Conservation (phyloP, 2,888 invertebrate species). For the Drosophila formosana region DNA sequence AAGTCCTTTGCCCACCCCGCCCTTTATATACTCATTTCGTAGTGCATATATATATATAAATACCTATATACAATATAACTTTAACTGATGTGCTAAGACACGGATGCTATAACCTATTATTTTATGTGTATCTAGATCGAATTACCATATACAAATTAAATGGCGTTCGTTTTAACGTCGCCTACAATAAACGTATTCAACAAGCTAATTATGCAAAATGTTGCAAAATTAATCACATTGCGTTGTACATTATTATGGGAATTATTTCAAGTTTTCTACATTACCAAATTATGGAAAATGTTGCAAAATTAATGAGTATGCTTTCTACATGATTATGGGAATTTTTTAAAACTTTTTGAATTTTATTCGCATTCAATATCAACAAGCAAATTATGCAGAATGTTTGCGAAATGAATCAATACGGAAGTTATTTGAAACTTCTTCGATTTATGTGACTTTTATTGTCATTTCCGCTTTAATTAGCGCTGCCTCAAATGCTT, state of each 20-base stretch:
- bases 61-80: slow-evolving; percentile 4
- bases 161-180: slow-evolving; percentile 8
- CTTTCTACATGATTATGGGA: too few species aligned
- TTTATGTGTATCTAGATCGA: slow-evolving; percentile 3
- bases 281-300: too few species aligned
- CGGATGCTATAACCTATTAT: slow-evolving; percentile 23
- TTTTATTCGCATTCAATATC: too few species aligned
- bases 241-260: background rate
- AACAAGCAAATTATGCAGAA: too few species aligned
- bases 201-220: background rate
- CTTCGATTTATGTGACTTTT: too few species aligned
- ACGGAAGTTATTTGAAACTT: too few species aligned
- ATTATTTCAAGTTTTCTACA: background rate
- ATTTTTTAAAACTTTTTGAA: too few species aligned
- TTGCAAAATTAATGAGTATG: too few species aligned
- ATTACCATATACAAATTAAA: slow-evolving; percentile 3
- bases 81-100: slow-evolving; percentile 22
- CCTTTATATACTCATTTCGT: slow-evolving; percentile 3
- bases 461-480: too few species aligned
- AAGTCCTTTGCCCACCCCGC: slow-evolving; percentile 5
- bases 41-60: slow-evolving; percentile 2
- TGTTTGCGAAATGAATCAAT: too few species aligned
- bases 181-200: slow-evolving; percentile 19
- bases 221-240: background rate
- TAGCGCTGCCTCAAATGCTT: too few species aligned